Evolutionary conservation across 2,113 vertebrate genomes (phyloP), one percentile per base, ranked within the genome.

Genomic region (Pseudolaguvia tuberculata): DNA sequence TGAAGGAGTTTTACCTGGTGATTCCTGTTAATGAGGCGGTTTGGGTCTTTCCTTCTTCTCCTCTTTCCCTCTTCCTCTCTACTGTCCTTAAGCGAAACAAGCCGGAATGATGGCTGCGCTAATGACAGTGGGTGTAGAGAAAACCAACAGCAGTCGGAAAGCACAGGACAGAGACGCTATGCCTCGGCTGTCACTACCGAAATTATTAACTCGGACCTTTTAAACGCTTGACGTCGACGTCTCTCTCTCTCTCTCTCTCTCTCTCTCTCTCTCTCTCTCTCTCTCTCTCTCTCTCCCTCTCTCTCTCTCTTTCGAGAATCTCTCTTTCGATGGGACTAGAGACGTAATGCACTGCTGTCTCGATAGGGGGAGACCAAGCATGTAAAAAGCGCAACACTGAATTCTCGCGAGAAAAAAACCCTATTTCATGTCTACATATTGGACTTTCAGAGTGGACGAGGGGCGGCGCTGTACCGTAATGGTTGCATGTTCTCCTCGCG

Each of bases 351-450:
- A 58, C 50, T 66, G 59, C 51, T 79, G 48, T 56, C 69, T 73
- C 71, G 72, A 73, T 59, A 79, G 83, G 71, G 73, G 79, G 81
- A 78, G 80, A 82, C 78, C 79, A 72, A 31, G 70, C 35, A 73
- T 79, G 68, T 80, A 82, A 58, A 58, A 74, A 70, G 57, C 8
- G 42, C 48, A 39, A 31, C 12, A n/a, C 20, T 50, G 29, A 76
- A 45, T 31, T 86, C 83, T 84, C 85, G 85, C 85, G 85, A 86
- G 80, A 86, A 42, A 84, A 53, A 20, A 48, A 72, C 61, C 62
- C 45, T 25, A 15, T 56, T n/a, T 25, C 66, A 65, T 13, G 18
- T 20, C 42, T 18, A 21, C 15, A 61, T 23, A 27, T 12, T 21
- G 66, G 17, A 45, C 39, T 42, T 42, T n/a, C n/a, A n/a, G n/a